Evolutionary conservation across 2,113 vertebrate genomes (phyloP).

Genomic region (Astatoreochromis straeleni): DNA sequence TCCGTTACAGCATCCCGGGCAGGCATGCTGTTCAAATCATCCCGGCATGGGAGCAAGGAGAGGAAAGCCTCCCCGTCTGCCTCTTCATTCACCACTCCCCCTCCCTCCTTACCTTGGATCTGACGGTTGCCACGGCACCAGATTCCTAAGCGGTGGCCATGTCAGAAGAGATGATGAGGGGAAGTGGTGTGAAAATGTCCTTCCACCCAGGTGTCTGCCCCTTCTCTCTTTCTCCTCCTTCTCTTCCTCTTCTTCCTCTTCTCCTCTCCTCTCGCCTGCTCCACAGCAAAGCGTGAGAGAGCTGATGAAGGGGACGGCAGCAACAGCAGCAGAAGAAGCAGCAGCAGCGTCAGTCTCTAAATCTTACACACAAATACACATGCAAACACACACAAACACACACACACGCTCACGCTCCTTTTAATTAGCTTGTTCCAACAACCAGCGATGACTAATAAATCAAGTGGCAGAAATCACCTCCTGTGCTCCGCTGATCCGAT

Average conservation of each 20-base stretch:
- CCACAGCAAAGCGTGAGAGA: constrained; percentile 13
- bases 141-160: constrained; percentile 68
- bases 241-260: background rate
- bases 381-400: background rate
- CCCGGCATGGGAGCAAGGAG: background rate
- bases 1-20: background rate
- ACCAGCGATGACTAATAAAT: constrained; percentile 40
- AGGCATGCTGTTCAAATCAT: background rate
- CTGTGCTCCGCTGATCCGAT: constrained; percentile 28
- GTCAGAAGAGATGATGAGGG: constrained; percentile 24
- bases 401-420: background rate
- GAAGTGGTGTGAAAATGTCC: constrained; percentile 23
- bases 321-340: background rate
- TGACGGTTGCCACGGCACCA: constrained; percentile 43
- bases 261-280: background rate
- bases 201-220: background rate
- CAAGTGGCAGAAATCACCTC: constrained; percentile 47
- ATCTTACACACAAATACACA: background rate
- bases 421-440: constrained; percentile 56
- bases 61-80: constrained; percentile 1
- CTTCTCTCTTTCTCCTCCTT: background rate
- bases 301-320: background rate
- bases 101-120: constrained; percentile 36
- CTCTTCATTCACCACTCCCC: background rate
- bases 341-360: background rate